Base-by-base conservation (phyloP, 1,140 invertebrate genomes). In the Drosophila arawakana region DNA sequence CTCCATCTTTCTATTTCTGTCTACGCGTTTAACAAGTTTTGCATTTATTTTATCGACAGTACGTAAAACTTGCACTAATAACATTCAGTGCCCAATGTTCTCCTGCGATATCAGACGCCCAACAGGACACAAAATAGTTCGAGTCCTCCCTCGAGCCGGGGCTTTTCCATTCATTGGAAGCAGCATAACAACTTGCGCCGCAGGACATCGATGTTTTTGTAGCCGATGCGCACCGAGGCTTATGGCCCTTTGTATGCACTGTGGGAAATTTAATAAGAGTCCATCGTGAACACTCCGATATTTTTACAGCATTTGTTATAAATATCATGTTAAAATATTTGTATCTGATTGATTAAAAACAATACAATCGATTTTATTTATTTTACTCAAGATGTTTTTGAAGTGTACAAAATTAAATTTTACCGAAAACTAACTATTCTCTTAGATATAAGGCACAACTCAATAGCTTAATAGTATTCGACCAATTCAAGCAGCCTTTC, bases 181-280 rank as follows among this genome's bases (percentile, higher is more conserved):
- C 84, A 50, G 67, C 74, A 74, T 84, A 89, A 89, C 77, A 89
- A 88, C 76, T 80, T 59, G 69, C 77, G 76, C 83, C 84, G 41
- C 83, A 88, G 80, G 80, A 52, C 46, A 52, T 66, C 47, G 59
- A 54, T 80, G 82, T 80, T 80, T 82, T 88, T 83, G 76, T 77
- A 80, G 18, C 18, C 18, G 18, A 21, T 21, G 18, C 1, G 18
- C 18, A 21, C 18, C 18, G 18, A 21, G 50, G 70, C 63, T 79
- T 73, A 86, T 70, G 67, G 71, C 60, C 49, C 65, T 85, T 80
- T 74, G 34, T 50, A 15, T 70, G 76, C 67, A 59, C 46, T 76
- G 65, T 18, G 62, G 65, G 66, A 69, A 50, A 30, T 5, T 30
- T 30, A 30, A 30, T 0, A 30, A 6, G 5, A 30, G 25, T 30